Base-by-base conservation (phyloP, 1,140 invertebrate genomes). In the Thalassaphorura encarpata region DNA sequence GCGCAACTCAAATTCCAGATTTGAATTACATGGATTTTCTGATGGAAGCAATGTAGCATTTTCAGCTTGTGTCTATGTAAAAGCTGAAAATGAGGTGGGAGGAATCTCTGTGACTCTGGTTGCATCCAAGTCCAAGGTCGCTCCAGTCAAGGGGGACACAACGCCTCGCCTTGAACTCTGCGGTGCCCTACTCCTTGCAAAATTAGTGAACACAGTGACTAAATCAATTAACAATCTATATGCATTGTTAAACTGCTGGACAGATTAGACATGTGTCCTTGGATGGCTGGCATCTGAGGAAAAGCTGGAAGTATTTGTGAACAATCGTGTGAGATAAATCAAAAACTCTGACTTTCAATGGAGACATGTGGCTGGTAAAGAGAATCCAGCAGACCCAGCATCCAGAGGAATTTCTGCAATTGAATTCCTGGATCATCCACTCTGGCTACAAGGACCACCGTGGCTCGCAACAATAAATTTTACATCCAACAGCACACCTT, bases 281-380 rank as follows among this genome's bases (percentile, higher is more conserved):
- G 24, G 43, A 8, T 47, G 45, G 45, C 43, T 54, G 18, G 8
- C 3, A 16, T 2, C 5, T 16, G 15, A 46, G n/a, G 45, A 26
- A 27, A 47, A 46, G 43, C 29, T 19, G 42, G 45, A 39, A 31
- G 45, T 31, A 11, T 54, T 33, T 24, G 53, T 54, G 3, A 28
- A 24, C 42, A 54, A 54, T 29, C 39, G 53, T 23, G 42, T 46
- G n/a, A n/a, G n/a, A n/a, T n/a, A n/a, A n/a, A n/a, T n/a, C n/a
- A n/a, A n/a, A n/a, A n/a, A n/a, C n/a, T n/a, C n/a, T n/a, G n/a
- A n/a, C n/a, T n/a, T n/a, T n/a, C n/a, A n/a, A n/a, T 53, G 52
- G 52, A 1, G 19, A 1, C 40, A 53, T 21, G 52, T 53, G 11
- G 18, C 39, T 3, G 24, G 40, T n/a, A 28, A 43, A 19, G 52